phyloP scores from a whole-genome alignment of 2,797 vertebrate genomes.

The Sebastiscus albofasciatus region DNA sequence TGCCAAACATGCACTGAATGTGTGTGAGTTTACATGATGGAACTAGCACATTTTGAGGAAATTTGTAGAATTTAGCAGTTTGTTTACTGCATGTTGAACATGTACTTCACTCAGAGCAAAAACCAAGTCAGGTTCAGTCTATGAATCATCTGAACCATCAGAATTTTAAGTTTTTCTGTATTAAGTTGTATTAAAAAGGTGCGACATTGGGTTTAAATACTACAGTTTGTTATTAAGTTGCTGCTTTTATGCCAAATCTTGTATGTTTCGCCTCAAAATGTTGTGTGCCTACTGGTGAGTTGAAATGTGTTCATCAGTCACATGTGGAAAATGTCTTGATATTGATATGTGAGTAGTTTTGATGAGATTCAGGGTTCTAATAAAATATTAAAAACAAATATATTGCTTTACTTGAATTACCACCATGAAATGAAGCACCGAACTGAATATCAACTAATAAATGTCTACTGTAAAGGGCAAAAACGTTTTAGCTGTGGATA shows the following conservation, averaged over 20 bases:
- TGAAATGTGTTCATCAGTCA: background rate
- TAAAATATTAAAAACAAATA: conserved; percentile 24
- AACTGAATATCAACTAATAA: background rate
- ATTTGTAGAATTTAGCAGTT: background rate
- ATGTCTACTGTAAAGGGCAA: background rate
- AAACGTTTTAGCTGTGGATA: background rate
- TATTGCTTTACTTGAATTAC: background rate
- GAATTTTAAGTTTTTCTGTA: background rate
- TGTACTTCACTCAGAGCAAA: conserved; percentile 15
- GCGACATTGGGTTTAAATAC: background rate
- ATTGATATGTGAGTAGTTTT: background rate
- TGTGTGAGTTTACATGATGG: conserved; percentile 8
- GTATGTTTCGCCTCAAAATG: background rate
- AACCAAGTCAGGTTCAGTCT: background rate
- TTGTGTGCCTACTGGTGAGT: background rate
- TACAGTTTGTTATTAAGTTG: background rate
- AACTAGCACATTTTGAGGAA: background rate
- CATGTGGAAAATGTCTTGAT: background rate
- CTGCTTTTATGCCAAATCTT: background rate
- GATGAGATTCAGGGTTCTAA: conserved; percentile 15
- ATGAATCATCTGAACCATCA: background rate
- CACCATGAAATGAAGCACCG: background rate
- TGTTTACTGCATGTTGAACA: conserved; percentile 28
- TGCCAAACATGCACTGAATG: conserved; percentile 28
- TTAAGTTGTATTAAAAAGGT: background rate